Percentiles rank a stretch among this genome's conserved stretches.
Evolutionary conservation across 2,113 vertebrate species (phyloP).

Genomic region (Nothocercus julius): DNA sequence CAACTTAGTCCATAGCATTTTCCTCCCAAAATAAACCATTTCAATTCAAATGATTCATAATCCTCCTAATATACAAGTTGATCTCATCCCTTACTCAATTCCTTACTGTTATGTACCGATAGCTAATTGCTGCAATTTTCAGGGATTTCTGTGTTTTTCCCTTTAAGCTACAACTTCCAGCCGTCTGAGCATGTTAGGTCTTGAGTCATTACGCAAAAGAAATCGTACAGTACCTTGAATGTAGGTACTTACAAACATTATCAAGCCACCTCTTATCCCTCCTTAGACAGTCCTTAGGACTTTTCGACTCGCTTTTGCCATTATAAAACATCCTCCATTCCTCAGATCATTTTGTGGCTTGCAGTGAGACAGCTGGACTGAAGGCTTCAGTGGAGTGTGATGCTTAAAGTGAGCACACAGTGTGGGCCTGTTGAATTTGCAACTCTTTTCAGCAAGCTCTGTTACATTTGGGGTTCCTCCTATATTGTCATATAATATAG

Average conservation of each 20-base stretch:
- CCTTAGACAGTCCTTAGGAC: background rate
- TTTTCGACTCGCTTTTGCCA: background rate
- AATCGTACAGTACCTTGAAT: background rate
- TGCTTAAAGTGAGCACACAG: background rate
- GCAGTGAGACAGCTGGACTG: background rate
- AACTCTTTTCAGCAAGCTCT: background rate
- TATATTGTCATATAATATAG: background rate
- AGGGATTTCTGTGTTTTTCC: background rate
- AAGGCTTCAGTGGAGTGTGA: fast-evolving
- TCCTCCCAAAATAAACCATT: background rate
- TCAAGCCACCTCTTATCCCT: background rate
- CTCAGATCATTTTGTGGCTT: background rate
- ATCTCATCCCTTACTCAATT: background rate
- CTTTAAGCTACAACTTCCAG: background rate
- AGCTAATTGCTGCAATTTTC: background rate
- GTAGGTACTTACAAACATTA: background rate
- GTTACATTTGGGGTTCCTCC: background rate
- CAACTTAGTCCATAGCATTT: background rate
- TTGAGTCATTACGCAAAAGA: background rate
- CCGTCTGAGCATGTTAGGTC: background rate
- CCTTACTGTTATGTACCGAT: background rate
- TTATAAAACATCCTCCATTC: background rate
- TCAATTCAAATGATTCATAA: background rate
- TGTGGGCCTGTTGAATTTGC: background rate
- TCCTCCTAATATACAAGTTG: background rate